These are phyloP conservation scores for Nasalis larvatus DNA, from an alignment of 2,113 vertebrate genomes.

Conservation along the genomic window DNA sequence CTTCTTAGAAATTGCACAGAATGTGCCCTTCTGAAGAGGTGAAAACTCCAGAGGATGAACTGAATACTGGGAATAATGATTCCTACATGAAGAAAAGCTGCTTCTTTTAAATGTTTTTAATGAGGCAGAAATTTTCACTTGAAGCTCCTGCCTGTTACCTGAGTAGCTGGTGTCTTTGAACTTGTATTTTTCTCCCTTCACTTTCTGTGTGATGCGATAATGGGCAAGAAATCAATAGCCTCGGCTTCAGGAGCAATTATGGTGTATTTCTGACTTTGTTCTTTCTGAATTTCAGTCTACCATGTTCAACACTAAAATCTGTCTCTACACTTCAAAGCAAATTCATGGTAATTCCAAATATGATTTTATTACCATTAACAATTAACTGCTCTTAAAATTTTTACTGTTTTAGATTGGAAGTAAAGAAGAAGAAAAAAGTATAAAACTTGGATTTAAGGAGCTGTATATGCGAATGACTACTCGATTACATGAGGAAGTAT, in stretches of 20 bases:
- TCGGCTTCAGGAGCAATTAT: constrained; percentile 56
- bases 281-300: constrained; percentile 39
- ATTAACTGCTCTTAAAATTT: constrained; percentile 34
- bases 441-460: background rate
- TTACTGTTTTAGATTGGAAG: background rate
- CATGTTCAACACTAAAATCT: constrained; percentile 3
- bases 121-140: constrained; percentile 51
- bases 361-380: constrained; percentile 37
- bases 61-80: constrained; percentile 61
- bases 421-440: background rate
- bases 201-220: constrained; percentile 60
- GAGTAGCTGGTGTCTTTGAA: constrained; percentile 49
- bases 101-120: constrained; percentile 63
- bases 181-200: constrained; percentile 52
- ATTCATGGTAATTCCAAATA: constrained; percentile 27
- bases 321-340: constrained; percentile 54
- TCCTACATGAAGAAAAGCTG: constrained; percentile 43
- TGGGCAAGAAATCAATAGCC: constrained; percentile 63
- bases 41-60: constrained; percentile 56
- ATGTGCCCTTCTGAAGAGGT: constrained; percentile 2
- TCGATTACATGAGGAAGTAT: background rate
- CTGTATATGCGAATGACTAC: background rate
- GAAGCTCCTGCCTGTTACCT: constrained; percentile 45
- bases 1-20: constrained; percentile 67
- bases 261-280: constrained; percentile 44